Evolutionary conservation across 2,797 vertebrate genomes (phyloP), one percentile per base, ranked within the genome.

Genomic region (Echeneis naucrates): DNA sequence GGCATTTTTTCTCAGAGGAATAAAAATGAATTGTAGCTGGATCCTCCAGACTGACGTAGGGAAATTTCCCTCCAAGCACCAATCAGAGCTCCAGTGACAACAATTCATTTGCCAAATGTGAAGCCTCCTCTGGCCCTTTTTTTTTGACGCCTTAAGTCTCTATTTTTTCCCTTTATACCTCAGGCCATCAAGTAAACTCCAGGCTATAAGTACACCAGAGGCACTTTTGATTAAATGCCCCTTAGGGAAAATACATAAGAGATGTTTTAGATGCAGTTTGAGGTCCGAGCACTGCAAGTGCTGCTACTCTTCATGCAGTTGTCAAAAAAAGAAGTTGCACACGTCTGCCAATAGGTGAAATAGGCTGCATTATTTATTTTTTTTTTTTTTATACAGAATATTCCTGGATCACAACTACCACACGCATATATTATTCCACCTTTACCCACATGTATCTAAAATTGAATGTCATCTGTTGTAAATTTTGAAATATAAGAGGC

Each of bases 201-300:
- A 56, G 60, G 27, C 68, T 71, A 30, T 72, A 52, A 63, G 64
- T 42, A 73, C 82, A 53, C 78, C 51, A 63, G 80, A 83, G 83
- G 84, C 61, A 26, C 24, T 42, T 79, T 50, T 88, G 84, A 91
- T 88, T 84, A 77, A 87, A 85, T 52, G 62, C 32, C 72, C 67
- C 64, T 64, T 0, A 59, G 82, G 70, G 70, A 54, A 68, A 66
- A 52, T 11, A 64, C 66, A 68, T 21, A 67, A 73, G 38, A 63
- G 40, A 56, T 68, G 54, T 82, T 64, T 80, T 80, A 64, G 72
- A 47, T 45, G 26, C 32, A 53, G 47, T 77, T 56, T 77, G 35
- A 82, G 71, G 37, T 84, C 62, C 55, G 42, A 38, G 58, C 45
- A 53, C 30, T 38, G 75, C 55, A 76, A 78, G 67, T 80, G 62